phyloP scores from a whole-genome alignment of 37 sponge, comb jelly and placozoan genomes.

The Chondrilla cf. caribensis region DNA sequence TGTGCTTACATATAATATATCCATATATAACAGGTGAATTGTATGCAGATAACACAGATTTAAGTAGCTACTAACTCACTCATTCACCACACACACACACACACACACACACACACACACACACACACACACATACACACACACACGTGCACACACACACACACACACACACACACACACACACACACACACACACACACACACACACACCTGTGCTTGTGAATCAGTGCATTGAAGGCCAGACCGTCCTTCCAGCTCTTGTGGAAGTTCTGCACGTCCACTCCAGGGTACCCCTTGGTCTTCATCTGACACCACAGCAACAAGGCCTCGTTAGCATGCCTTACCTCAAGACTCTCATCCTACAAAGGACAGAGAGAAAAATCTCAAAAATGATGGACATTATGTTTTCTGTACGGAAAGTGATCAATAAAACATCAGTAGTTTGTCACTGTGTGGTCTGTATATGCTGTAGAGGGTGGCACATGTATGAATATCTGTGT shows the following conservation, averaged over 20 bases:
- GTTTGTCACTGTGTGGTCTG: no score
- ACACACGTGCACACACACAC: conserved; percentile 13
- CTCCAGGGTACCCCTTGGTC: conserved; percentile 84
- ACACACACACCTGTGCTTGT: conserved; percentile 85
- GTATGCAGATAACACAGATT: no score
- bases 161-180: conserved; percentile 37
- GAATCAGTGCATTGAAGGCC: conserved; percentile 97
- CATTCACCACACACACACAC: conserved; percentile 23
- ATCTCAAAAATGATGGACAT: no score
- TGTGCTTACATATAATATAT: no score
- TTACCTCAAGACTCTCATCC: conserved; percentile 79
- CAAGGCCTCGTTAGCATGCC: conserved; percentile 93
- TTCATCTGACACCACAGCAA: conserved; percentile 96
- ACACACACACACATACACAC: conserved; percentile 7
- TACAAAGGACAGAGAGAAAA: not conserved
- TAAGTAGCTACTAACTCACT: not conserved
- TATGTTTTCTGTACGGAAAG: no score
- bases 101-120: conserved; percentile 17
- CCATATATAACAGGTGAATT: no score
- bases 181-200: conserved; percentile 32
- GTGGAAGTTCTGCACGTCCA: conserved; percentile 90
- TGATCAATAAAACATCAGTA: no score
- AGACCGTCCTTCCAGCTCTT: conserved; percentile 92
- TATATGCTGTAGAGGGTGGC: no score
- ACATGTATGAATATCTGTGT: no score